These are phyloP conservation scores for Bucco capensis DNA, from an alignment of 2,113 vertebrate genomes.

Conservation along the genomic window DNA sequence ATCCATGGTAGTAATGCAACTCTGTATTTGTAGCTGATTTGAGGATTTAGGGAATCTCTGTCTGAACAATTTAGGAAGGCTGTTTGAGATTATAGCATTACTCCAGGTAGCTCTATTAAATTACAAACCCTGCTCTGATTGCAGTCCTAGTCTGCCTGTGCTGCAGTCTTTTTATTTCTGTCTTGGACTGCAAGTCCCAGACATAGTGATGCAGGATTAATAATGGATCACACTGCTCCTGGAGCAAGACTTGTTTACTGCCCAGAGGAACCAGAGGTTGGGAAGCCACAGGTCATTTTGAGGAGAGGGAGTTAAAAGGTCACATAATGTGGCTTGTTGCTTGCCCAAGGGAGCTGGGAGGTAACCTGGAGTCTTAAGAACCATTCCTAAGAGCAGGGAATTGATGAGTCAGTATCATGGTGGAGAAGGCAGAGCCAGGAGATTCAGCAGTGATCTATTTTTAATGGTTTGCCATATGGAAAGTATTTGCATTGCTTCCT, in stretches of 20 bases:
- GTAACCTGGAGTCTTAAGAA: background rate
- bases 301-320: background rate
- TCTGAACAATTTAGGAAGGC: background rate
- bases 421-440: background rate
- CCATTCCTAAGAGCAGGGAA: background rate
- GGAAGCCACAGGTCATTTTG: background rate
- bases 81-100: conserved; percentile 11
- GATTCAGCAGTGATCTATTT: background rate
- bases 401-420: background rate
- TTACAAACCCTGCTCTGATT: conserved; percentile 13
- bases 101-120: conserved; percentile 46
- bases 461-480: background rate
- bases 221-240: background rate
- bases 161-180: conserved; percentile 45
- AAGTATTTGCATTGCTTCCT: background rate
- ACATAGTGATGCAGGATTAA: background rate
- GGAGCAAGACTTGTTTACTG: background rate
- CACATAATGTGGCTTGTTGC: background rate
- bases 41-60: conserved; percentile 40
- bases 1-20: conserved; percentile 9
- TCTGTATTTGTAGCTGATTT: conserved; percentile 39
- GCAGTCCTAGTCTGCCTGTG: background rate
- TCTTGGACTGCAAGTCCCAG: conserved; percentile 6
- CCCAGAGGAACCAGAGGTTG: background rate
- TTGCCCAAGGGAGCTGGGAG: background rate